Conservation (phyloP, 2,113 vertebrate species). For the Todiramphus saurophagus region DNA sequence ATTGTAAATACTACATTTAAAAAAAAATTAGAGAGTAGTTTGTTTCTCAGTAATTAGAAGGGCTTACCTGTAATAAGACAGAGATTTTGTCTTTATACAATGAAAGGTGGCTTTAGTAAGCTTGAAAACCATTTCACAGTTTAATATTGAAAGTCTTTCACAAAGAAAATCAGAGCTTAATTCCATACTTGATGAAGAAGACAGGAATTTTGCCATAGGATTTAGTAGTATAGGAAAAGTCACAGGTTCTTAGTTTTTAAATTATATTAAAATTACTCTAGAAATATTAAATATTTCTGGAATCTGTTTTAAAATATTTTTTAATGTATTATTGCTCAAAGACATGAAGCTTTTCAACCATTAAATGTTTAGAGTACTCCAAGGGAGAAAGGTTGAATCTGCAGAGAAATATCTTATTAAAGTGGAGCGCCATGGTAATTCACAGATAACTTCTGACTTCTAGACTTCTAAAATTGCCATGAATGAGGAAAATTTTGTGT, state of each 20-base stretch:
- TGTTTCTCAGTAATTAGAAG: neutral
- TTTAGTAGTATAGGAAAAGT: neutral
- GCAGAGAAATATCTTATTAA: neutral
- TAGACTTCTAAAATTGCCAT: neutral
- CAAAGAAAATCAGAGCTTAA: neutral
- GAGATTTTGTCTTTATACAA: neutral
- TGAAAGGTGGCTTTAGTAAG: neutral
- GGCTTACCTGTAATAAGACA: neutral
- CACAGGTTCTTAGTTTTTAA: neutral
- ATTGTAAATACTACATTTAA: neutral
- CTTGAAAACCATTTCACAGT: neutral
- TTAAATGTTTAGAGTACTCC: neutral
- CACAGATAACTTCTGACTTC: neutral
- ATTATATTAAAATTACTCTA: neutral
- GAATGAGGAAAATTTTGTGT: neutral
- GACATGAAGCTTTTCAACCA: neutral
- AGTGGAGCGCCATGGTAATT: neutral
- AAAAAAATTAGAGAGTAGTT: neutral
- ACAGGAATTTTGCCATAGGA: neutral
- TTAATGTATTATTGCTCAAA: neutral
- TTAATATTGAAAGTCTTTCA: neutral
- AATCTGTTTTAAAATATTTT: neutral
- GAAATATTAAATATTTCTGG: neutral
- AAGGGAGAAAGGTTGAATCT: neutral
- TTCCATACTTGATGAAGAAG: neutral